Evolutionary conservation across 2,888 invertebrate genomes (phyloP).

Genomic region (Macrostomum cliftonense): DNA sequence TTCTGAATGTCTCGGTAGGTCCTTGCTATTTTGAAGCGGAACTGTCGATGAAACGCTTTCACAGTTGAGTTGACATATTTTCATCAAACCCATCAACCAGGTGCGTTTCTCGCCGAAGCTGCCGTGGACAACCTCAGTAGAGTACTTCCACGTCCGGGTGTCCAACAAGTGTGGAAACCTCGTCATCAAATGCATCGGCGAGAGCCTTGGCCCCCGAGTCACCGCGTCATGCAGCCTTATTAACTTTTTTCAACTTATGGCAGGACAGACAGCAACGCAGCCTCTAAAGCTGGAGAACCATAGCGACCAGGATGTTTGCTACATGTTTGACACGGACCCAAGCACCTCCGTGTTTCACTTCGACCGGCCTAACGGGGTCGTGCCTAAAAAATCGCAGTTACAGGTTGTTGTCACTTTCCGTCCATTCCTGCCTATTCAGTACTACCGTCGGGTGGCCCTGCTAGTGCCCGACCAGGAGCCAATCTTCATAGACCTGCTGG

Average conservation of each 20-base stretch:
- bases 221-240: slow-evolving; percentile 20
- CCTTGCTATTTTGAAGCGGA: too few relatives aligned
- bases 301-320: slow-evolving; percentile 19
- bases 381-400: slow-evolving; percentile 21
- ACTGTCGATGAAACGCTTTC: too few relatives aligned
- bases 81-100: slow-evolving; percentile 15
- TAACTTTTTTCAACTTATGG: slow-evolving; percentile 27
- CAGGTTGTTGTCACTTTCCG: slow-evolving; percentile 25
- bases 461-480: slow-evolving; percentile 33
- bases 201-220: slow-evolving; percentile 23
- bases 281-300: slow-evolving; percentile 27
- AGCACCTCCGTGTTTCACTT: slow-evolving; percentile 32
- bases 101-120: slow-evolving; percentile 24
- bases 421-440: slow-evolving; percentile 30
- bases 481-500: slow-evolving; percentile 29
- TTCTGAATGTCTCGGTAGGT: neutral
- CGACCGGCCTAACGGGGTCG: slow-evolving; percentile 18
- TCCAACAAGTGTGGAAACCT: slow-evolving; percentile 30
- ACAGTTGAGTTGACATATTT: too few relatives aligned
- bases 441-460: slow-evolving; percentile 28
- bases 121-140: slow-evolving; percentile 22
- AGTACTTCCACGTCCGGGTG: slow-evolving; percentile 29
- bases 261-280: slow-evolving; percentile 20
- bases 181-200: slow-evolving; percentile 27
- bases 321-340: slow-evolving; percentile 32